phyloP scores from a whole-genome alignment of 2,888 invertebrate species.

The Lasiommata megera region DNA sequence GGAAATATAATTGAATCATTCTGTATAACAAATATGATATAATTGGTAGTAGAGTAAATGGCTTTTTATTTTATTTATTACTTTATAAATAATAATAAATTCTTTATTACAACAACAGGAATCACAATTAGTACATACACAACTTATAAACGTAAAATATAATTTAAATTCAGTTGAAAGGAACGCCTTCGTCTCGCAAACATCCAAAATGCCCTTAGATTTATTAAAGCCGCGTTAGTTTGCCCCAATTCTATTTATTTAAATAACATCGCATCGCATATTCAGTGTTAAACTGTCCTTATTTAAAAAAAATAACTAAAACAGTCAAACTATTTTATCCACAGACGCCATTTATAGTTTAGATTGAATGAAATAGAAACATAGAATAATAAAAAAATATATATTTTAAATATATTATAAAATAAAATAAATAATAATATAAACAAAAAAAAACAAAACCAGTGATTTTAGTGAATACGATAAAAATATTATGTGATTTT shows the following conservation, averaged over 20 bases:
- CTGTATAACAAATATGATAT: too few relatives aligned
- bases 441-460: constrained; percentile 12
- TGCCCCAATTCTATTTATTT: too few relatives aligned
- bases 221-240: background rate
- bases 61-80: too few relatives aligned
- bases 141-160: too few relatives aligned
- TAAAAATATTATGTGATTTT: constrained; percentile 23
- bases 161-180: too few relatives aligned
- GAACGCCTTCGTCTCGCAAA: too few relatives aligned
- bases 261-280: constrained; percentile 4
- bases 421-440: constrained; percentile 9
- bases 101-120: too few relatives aligned
- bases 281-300: background rate
- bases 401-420: constrained; percentile 23
- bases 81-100: too few relatives aligned
- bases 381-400: constrained; percentile 11
- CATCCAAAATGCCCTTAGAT: too few relatives aligned
- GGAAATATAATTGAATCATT: too few relatives aligned
- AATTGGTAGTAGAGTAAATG: too few relatives aligned
- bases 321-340: background rate
- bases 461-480: constrained; percentile 25
- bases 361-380: constrained; percentile 22
- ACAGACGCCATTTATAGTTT: constrained; percentile 22
- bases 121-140: too few relatives aligned
- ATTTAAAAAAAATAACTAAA: background rate